phyloP scores from a whole-genome alignment of 2,113 vertebrate species.

The Pandion haliaetus region DNA sequence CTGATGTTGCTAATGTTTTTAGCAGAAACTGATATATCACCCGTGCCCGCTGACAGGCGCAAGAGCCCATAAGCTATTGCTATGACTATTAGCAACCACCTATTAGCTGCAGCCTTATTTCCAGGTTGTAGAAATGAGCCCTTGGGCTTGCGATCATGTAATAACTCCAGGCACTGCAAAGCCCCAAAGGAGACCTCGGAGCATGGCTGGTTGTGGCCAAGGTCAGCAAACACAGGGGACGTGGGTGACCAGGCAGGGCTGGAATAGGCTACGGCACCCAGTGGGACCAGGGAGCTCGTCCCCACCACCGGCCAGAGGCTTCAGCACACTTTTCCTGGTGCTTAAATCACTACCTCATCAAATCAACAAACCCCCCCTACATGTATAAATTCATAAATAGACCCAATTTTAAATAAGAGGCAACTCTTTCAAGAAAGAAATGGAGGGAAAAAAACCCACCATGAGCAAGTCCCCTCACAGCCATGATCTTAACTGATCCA shows the following conservation, averaged over 20 bases:
- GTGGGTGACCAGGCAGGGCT: not conserved
- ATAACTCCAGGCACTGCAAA: not conserved
- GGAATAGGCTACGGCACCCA: not conserved
- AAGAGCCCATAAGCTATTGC: not conserved
- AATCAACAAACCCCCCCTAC: not conserved
- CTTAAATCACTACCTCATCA: not conserved
- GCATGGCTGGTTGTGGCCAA: accelerated
- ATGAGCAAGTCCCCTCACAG: not conserved
- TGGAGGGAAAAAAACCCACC: not conserved
- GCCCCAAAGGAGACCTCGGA: not conserved
- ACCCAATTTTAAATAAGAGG: not conserved
- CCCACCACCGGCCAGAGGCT: not conserved
- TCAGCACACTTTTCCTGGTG: not conserved
- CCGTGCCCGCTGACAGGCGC: not conserved
- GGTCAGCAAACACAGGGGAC: not conserved
- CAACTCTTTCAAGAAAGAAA: not conserved
- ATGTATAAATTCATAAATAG: not conserved
- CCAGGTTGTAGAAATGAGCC: not conserved
- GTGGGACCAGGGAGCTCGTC: not conserved
- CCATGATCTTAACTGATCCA: not conserved
- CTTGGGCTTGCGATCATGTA: not conserved
- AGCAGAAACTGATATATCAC: not conserved
- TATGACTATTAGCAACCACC: not conserved
- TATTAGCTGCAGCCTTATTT: not conserved
- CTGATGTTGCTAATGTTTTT: not conserved